phyloP scores from a whole-genome alignment of 2,888 invertebrate genomes.

The Hirudinaria manillensis region DNA sequence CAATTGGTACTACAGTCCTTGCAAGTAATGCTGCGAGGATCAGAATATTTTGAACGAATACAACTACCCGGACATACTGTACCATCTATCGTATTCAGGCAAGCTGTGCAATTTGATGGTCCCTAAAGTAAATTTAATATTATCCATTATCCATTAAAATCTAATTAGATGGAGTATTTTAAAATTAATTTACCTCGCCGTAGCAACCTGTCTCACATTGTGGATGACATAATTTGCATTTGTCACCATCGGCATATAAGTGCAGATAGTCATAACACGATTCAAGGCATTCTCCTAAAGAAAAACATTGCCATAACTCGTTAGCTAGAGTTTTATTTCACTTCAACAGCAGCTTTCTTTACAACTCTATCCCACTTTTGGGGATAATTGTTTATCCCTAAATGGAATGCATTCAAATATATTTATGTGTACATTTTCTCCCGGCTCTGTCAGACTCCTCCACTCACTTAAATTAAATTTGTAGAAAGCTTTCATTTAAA shows the following conservation, averaged over 20 bases:
- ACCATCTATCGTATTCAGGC: not conserved
- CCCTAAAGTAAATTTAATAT: conserved; percentile 6
- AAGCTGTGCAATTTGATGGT: not conserved
- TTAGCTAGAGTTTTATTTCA: too few species aligned
- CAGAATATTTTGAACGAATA: not conserved
- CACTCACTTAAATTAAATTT: too few species aligned
- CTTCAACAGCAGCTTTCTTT: too few species aligned
- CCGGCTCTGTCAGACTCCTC: too few species aligned
- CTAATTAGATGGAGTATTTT: too few species aligned
- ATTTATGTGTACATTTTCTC: too few species aligned
- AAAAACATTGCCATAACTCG: not conserved
- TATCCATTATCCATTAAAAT: too few species aligned
- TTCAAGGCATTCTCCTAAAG: not conserved
- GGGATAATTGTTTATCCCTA: too few species aligned
- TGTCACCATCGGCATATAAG: not conserved
- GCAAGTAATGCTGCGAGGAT: not conserved
- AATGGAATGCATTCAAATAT: too few species aligned
- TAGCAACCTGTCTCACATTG: not conserved
- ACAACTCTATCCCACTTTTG: too few species aligned
- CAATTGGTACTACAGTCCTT: not conserved
- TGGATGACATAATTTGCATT: not conserved
- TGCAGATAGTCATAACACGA: not conserved
- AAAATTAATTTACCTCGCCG: too few species aligned
- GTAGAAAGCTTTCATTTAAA: not conserved
- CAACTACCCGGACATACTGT: not conserved